Base-by-base conservation (phyloP, 2,888 invertebrate species). In the Xanthorhoe designata region DNA sequence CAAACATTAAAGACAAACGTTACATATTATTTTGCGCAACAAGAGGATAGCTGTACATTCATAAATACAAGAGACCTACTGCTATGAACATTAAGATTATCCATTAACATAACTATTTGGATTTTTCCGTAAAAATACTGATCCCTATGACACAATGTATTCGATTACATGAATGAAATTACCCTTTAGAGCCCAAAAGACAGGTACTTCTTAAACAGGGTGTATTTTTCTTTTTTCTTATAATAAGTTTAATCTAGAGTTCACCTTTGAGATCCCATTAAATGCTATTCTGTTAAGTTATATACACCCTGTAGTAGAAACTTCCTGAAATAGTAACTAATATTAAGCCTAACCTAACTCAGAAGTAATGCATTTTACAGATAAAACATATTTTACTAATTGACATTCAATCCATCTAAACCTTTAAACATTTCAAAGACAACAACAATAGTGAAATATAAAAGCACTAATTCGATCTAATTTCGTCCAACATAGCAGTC, bases 11-110 rank as follows among this genome's bases (percentile, higher is more conserved):
- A 68, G 60, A 68, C 66, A 65, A 72, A 69, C 63, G 53, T 69
- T 64, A 71, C 65, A 72, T 74, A 68, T n/a, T n/a, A n/a, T 52
- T 63, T 63, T 59, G 65, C 69, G 69, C 79, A 85, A 87, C 86
- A 83, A 71, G 75, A 73, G 76, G 75, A 79, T 78, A 83, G 76
- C 82, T 85, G 80, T 84, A 84, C 81, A 84, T 76, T 74, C 75
- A 76, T 74, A 76, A 72, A 74, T 75, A 77, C 70, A 72, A 64
- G 66, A 72, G 71, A 61, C 75, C 72, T 73, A 68, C 65, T 24
- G 24, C 24, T 73, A 42, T 59, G 18, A 64, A 59, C 55, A 59
- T 74, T 80, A 52, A n/a, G 4, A 15, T 59, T 51, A 35, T 17
- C 49, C 49, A 58, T 24, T 51, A 50, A 55, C 54, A 32, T 15